These are phyloP conservation scores for Tiliacea citrago DNA, from an alignment of 2,888 invertebrate genomes.

Conservation along the genomic window DNA sequence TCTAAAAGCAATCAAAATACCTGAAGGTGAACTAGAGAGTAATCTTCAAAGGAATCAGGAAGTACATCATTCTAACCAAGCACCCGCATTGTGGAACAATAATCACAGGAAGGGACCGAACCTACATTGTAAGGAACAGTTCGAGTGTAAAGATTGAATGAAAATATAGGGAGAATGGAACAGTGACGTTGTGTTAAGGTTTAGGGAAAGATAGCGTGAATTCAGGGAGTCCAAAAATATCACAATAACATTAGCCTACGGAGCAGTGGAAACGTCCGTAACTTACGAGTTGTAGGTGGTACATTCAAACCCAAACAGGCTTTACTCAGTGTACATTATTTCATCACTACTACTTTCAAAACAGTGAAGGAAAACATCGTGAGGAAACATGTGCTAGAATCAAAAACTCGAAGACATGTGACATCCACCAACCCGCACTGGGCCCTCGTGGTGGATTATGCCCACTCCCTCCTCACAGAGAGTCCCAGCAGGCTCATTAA, in stretches of 20 bases:
- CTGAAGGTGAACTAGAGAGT: conserved; percentile 1
- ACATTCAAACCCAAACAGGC: no score
- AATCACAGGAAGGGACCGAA: conserved; percentile 52
- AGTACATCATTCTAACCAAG: conserved; percentile 43
- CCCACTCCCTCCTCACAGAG: no score
- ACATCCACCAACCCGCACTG: no score
- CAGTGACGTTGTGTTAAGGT: conserved; percentile 16
- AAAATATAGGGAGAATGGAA: conserved; percentile 31
- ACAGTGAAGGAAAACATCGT: no score
- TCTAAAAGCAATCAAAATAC: conserved; percentile 26
- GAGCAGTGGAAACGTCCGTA: no score
- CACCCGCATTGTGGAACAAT: conserved; percentile 52
- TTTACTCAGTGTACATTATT: no score
- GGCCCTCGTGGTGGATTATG: no score
- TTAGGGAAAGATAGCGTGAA: conserved; percentile 1
- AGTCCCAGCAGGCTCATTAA: no score
- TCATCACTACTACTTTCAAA: no score
- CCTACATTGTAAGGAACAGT: conserved; percentile 45
- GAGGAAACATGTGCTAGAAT: no score
- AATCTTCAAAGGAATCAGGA: conserved; percentile 37
- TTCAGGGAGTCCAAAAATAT: background rate
- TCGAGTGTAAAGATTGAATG: conserved; percentile 54
- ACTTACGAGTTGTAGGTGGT: no score
- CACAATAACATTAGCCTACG: background rate
- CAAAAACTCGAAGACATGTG: no score